phyloP scores from a whole-genome alignment of 2,888 invertebrate species.

The Alcis repandata region DNA sequence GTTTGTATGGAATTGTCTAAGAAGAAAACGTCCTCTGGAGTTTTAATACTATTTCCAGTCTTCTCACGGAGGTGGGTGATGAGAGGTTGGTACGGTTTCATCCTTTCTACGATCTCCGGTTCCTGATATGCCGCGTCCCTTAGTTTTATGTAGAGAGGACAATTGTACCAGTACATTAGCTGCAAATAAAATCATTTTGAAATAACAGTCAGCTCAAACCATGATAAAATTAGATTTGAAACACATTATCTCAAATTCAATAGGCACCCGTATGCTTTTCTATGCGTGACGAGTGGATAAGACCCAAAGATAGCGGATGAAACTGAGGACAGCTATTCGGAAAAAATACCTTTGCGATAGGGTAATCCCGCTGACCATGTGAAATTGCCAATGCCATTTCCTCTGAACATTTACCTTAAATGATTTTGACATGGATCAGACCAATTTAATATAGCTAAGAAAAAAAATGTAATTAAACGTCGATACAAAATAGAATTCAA shows the following conservation, averaged over 20 bases:
- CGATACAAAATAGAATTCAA: neutral
- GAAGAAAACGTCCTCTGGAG: constrained; percentile 75
- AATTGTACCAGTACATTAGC: constrained; percentile 82
- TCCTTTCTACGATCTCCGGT: constrained; percentile 63
- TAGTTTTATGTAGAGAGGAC: constrained; percentile 70
- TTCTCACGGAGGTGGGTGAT: constrained; percentile 65
- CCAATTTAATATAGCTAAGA: neutral
- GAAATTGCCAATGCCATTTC: neutral
- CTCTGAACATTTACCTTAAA: neutral
- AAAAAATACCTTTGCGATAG: neutral
- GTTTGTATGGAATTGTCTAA: constrained; percentile 82
- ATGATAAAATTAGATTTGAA: neutral
- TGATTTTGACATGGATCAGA: neutral
- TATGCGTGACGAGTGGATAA: neutral
- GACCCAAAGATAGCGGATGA: neutral
- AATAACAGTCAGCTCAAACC: neutral
- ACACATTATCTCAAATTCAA: neutral
- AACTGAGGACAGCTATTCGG: too few relatives aligned
- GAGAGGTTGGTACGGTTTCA: constrained; percentile 66
- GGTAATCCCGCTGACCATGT: neutral
- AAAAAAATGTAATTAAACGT: neutral
- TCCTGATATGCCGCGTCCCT: constrained; percentile 63
- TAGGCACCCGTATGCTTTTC: neutral
- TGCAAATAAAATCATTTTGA: constrained; percentile 48
- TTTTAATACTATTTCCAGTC: constrained; percentile 73